phyloP scores from a whole-genome alignment of 2,797 vertebrate genomes.

The Anguilla obscura region DNA sequence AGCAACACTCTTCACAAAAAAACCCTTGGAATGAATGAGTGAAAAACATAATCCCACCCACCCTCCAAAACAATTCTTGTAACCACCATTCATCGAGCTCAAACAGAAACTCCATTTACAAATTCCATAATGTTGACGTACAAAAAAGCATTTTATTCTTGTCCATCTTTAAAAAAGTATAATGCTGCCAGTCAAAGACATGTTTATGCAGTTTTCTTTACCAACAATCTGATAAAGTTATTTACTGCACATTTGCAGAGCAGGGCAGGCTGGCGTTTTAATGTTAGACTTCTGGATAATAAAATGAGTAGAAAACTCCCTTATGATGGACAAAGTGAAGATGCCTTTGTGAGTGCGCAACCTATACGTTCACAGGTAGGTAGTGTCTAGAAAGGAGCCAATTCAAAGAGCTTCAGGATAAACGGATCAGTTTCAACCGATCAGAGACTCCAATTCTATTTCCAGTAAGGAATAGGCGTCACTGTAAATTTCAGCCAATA shows the following conservation, averaged over 20 bases:
- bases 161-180: slow-evolving; percentile 38
- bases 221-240: slow-evolving; percentile 68
- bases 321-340: neutral
- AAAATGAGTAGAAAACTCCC: neutral
- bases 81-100: neutral
- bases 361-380: neutral
- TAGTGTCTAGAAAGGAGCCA: neutral
- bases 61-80: slow-evolving; percentile 31
- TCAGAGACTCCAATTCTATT: neutral
- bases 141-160: slow-evolving; percentile 43
- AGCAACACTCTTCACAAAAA: neutral
- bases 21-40: slow-evolving; percentile 14
- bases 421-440: neutral
- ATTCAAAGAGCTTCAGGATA: neutral
- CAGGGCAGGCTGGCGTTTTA: neutral
- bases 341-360: neutral
- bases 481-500: neutral
- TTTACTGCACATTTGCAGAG: slow-evolving; percentile 51
- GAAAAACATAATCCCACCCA: slow-evolving; percentile 23
- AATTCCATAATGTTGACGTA: slow-evolving; percentile 39
- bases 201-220: slow-evolving; percentile 57
- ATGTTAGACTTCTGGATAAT: neutral
- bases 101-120: slow-evolving; percentile 37
- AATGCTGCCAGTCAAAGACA: slow-evolving; percentile 52
- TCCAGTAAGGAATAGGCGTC: neutral